Evolutionary conservation across 2,113 vertebrate genomes (phyloP), one percentile per base, ranked within the genome.

Genomic region (Oryzias javanicus): DNA sequence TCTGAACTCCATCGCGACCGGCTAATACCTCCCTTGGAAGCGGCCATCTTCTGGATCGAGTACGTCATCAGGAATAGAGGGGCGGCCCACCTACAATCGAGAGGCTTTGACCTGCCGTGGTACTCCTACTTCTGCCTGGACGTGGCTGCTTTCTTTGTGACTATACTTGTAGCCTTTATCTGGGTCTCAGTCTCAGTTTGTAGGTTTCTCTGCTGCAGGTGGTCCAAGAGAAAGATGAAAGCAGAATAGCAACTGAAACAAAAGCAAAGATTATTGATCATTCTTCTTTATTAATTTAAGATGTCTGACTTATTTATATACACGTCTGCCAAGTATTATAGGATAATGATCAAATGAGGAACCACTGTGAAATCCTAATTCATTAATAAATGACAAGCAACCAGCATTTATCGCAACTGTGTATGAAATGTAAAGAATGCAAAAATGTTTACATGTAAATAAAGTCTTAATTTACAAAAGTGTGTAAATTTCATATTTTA

Each of bases 21-120:
- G 0, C 88, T 80, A 1, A 3, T 86, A 47, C 50, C 87, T 35
- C 86, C 90, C 0, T 67, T 90, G 49, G 87, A 92, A 46, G 83
- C 69, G 0, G 91, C 90, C 20, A 67, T 87, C 42, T 93, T 91
- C 73, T 93, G 92, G 90, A 92, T 89, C n/a, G 92, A 93, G 71
- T 92, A 85, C 1, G 89, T 90, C 46, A 85, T 89, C 10, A 86
- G 90, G 45, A 86, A 92, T 66, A 84, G 85, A 75, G 91, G 90
- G 42, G 90, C 90, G 0, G 47, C 61, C 4, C 90, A 91, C 71
- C 72, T 93, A 19, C 70, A 57, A 1, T 54, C 89, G 0, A 78
- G 53, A 50, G 83, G 54, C 0, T 84, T 74, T 17, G 27, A 25
- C 16, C 67, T 92, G 10, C 80, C 91, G 16, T 93, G 92, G 91